Evolutionary conservation across 2,797 vertebrate genomes (phyloP), one percentile per base, ranked within the genome.

Genomic region (Rhinichthys osculus): DNA sequence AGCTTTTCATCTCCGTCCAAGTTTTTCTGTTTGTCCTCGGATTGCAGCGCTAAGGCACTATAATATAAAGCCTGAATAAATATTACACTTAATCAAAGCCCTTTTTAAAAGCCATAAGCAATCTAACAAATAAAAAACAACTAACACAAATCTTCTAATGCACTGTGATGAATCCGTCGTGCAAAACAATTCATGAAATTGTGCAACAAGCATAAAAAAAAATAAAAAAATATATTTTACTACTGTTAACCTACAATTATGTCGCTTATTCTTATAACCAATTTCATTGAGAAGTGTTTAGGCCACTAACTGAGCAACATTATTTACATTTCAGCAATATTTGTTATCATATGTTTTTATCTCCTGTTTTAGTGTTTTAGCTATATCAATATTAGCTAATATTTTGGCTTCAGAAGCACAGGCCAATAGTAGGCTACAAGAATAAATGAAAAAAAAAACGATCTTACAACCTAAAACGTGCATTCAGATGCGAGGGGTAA

Each of bases 121-220:
- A 50, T 74, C 6, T 66, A 33, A 44, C 14, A 64, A 47, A 74
- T 38, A 1, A 52, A 50, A 27, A 50, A 13, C 9, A 82, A 54
- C 14, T 11, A 7, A 67, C 19, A 5, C 30, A 76, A 76, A 52
- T 38, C 23, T 66, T n/a, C 44, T 9, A 67, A 19, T 42, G 23
- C 23, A 67, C 42, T 8, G 17, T 10, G 14, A 35, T 14, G 14
- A 59, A 83, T 47, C 17, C 17, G 27, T 66, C 40, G 3, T 80
- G 40, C 42, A 52, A 72, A 72, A 27, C 4, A 74, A 59, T 11
- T n/a, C 44, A 47, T 73, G 27, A 74, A 74, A 64, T n/a, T 82
- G 54, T 54, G 42, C 47, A 52, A 50, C 59, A 83, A 76, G 5
- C 30, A 62, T 27, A 6, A 50, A 67, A 50, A 67, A 47, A 19